These are phyloP conservation scores for Heterocephalus glaber DNA, from an alignment of 2,113 vertebrate genomes.

Conservation along the genomic window DNA sequence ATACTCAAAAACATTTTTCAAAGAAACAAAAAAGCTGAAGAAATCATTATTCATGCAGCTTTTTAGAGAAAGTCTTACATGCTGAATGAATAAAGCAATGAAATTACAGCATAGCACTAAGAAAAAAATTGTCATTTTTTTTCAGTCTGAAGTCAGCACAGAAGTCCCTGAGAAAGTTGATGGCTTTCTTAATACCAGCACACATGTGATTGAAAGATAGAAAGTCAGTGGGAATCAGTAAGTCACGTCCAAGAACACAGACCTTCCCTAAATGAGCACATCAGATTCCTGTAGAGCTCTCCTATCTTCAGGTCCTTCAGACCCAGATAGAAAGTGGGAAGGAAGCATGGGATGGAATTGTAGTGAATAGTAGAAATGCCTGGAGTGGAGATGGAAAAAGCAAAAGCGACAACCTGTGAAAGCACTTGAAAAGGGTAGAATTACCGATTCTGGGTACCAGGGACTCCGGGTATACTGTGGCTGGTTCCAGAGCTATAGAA, in stretches of 20 bases:
- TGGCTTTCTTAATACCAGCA: neutral
- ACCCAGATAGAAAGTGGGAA: neutral
- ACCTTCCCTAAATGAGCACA: neutral
- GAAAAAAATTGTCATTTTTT: neutral
- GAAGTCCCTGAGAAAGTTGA: neutral
- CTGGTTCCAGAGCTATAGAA: conserved; percentile 56
- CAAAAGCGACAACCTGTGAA: neutral
- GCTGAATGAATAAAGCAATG: neutral
- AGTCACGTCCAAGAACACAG: conserved; percentile 25
- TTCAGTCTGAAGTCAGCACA: neutral
- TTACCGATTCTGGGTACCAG: conserved; percentile 60
- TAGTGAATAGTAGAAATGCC: neutral
- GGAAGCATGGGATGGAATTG: neutral
- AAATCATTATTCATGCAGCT: conserved; percentile 21
- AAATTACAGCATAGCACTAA: neutral
- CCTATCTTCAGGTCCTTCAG: neutral
- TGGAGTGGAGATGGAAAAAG: neutral
- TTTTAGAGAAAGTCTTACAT: conserved; percentile 19
- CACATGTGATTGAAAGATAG: neutral
- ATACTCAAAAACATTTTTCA: neutral
- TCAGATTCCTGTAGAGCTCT: neutral
- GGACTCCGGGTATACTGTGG: neutral
- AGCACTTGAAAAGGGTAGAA: neutral
- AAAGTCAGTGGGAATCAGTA: neutral
- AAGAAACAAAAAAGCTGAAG: conserved; percentile 36